Evolutionary conservation across 2,888 invertebrate species (phyloP).

Genomic region (Euphydryas editha): DNA sequence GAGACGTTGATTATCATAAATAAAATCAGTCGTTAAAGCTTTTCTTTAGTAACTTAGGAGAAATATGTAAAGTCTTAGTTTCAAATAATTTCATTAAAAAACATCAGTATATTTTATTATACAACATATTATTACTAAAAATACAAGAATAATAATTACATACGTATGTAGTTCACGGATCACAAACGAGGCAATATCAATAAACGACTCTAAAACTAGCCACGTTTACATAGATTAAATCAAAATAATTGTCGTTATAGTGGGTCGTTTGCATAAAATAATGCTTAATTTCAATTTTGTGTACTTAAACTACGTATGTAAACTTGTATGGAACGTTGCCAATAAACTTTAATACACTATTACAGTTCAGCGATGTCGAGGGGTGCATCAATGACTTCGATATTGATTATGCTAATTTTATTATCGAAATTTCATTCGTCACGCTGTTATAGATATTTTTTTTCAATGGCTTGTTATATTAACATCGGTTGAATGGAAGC

Average conservation of each 20-base stretch:
- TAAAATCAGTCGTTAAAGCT: no score
- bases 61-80: no score
- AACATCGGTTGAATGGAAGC: slow-evolving; percentile 1
- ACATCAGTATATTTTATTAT: background rate
- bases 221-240: slow-evolving; percentile 62
- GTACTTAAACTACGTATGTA: slow-evolving; percentile 63
- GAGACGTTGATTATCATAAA: no score
- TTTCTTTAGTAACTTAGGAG: no score
- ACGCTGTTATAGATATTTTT: slow-evolving; percentile 46
- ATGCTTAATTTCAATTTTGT: slow-evolving; percentile 78
- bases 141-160: slow-evolving; percentile 7
- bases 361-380: slow-evolving; percentile 46
- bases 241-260: slow-evolving; percentile 65
- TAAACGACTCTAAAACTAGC: slow-evolving; percentile 55
- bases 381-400: slow-evolving; percentile 69
- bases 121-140: background rate
- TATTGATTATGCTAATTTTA: slow-evolving; percentile 82
- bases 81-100: background rate
- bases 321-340: slow-evolving; percentile 69
- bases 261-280: slow-evolving; percentile 76
- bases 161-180: background rate
- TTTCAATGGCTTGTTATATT: slow-evolving; percentile 34
- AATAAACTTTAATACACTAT: slow-evolving; percentile 71
- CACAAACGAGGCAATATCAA: slow-evolving; percentile 51
- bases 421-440: slow-evolving; percentile 73